These are phyloP conservation scores for Zaprionus inermis DNA, from an alignment of 1,140 invertebrate genomes.

Conservation along the genomic window DNA sequence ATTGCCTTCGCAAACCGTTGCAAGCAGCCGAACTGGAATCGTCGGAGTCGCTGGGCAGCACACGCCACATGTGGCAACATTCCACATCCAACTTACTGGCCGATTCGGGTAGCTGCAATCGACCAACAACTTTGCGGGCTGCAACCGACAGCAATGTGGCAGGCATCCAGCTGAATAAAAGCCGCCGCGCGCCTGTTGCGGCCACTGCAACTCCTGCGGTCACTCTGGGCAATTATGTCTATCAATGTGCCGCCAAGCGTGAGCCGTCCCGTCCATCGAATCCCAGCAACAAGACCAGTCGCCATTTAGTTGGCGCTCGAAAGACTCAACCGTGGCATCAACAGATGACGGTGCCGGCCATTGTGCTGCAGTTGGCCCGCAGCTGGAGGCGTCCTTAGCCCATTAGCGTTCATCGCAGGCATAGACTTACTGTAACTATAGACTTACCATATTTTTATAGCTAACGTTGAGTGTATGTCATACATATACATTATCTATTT, in stretches of 20 bases:
- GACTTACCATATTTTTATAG: background rate
- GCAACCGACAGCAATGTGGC: slow-evolving; percentile 24
- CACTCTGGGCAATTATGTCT: slow-evolving; percentile 47
- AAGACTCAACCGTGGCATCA: background rate
- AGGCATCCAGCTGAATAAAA: background rate
- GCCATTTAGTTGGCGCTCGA: background rate
- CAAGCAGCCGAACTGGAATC: background rate
- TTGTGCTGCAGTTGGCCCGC: slow-evolving; percentile 4
- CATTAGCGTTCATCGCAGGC: background rate
- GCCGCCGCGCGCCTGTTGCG: background rate
- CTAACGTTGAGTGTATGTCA: background rate
- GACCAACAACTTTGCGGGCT: slow-evolving; percentile 23
- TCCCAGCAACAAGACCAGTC: background rate
- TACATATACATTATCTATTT: background rate
- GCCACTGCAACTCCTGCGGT: slow-evolving; percentile 15
- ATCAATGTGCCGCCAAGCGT: slow-evolving; percentile 51
- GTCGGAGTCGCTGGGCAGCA: background rate
- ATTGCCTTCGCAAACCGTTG: slow-evolving; percentile 23
- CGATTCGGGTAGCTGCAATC: slow-evolving; percentile 37
- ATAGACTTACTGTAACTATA: background rate
- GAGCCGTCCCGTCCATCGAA: slow-evolving; percentile 16
- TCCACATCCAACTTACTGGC: background rate
- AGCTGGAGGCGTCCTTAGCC: background rate
- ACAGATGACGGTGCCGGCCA: slow-evolving; percentile 20
- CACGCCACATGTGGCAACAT: slow-evolving; percentile 58